Base-by-base conservation (phyloP, 2,797 vertebrate species). In the Pangasius krempfi region DNA sequence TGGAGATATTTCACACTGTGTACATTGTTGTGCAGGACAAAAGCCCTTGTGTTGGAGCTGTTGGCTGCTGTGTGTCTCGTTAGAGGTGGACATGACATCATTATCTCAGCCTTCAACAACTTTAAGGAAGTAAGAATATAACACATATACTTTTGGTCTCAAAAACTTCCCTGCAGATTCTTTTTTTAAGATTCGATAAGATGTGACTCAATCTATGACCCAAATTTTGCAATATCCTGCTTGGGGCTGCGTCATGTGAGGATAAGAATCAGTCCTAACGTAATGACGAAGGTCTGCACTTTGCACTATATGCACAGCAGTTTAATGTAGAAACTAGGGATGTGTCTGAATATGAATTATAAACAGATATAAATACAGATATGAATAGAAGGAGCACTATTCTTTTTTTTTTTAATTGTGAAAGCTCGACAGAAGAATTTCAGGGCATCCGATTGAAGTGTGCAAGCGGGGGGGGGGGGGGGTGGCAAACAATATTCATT, bases 11-110 rank as follows among this genome's bases (percentile, higher is more conserved):
- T 73, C 73, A 40, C 58, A 33, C 37, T 40, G 54, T 81, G 54
- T 44, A 27, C 52, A 6, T 70, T 80, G 30, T 64, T 47, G 33
- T 84, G 25, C 92, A 96, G 98, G 94, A 99, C 98, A 88, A 99
- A 98, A 94, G 98, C 98, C 0, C 95, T 99, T 0, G 98, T 99
- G 89, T 85, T 99, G 94, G 98, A 99, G 95, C 90, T 99, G 92
- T 92, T 99, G 93, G 98, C 98, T 0, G 98, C 98, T 0, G 97
- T 99, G 92, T 99, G 98, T 91, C 96, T 99, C 1, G 98, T 99
- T 89, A 96, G 98, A 90, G 98, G 98, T 44, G 98, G 98, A 66
- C 98, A 99, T 0, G 97, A 98, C 94, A 99, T 99, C 95, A 99
- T 99, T 91, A 96, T 99, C 5, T 96, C 97, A 0, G 98, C 98